A percentile compares a stretch with the other conserved stretches of the same genome.
Evolutionary conservation across 2,888 invertebrate species (phyloP).

Genomic region (Heliconius ismenius): DNA sequence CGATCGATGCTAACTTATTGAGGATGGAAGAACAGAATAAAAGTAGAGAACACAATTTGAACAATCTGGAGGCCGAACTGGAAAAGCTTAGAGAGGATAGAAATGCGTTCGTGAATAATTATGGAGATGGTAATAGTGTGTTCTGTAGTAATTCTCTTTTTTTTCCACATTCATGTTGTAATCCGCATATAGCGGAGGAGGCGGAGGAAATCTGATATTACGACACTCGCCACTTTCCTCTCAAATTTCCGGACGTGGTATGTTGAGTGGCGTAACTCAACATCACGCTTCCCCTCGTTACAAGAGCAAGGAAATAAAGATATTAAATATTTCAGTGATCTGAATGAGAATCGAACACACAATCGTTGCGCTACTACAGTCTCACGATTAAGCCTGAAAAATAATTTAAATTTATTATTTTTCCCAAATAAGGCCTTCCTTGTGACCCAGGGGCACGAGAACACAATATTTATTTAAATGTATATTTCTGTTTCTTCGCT

Average conservation of each 20-base stretch:
- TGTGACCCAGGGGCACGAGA: no score
- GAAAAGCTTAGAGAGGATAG: conserved; percentile 32
- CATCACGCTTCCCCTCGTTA: background rate
- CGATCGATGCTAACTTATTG: background rate
- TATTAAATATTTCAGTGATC: conserved; percentile 42
- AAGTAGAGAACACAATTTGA: conserved; percentile 63
- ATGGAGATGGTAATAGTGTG: conserved; percentile 53
- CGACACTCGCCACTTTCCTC: background rate
- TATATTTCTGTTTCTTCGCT: no score
- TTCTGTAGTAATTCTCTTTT: background rate
- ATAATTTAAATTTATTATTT: no score
- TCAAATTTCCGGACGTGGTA: background rate
- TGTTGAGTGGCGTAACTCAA: background rate
- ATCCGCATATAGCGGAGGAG: background rate
- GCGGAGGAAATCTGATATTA: background rate
- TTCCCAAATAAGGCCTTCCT: no score
- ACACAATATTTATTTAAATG: no score
- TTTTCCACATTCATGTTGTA: background rate
- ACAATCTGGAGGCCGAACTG: conserved; percentile 46
- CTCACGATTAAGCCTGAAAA: background rate
- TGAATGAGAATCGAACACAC: background rate
- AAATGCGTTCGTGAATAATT: conserved; percentile 73
- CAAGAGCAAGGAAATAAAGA: background rate
- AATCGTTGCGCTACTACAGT: background rate
- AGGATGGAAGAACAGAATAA: conserved; percentile 65